Percentiles rank a stretch among this genome's conserved stretches.
Conservation (phyloP, 2,797 vertebrate genomes). For the Gymnothorax javanicus region DNA sequence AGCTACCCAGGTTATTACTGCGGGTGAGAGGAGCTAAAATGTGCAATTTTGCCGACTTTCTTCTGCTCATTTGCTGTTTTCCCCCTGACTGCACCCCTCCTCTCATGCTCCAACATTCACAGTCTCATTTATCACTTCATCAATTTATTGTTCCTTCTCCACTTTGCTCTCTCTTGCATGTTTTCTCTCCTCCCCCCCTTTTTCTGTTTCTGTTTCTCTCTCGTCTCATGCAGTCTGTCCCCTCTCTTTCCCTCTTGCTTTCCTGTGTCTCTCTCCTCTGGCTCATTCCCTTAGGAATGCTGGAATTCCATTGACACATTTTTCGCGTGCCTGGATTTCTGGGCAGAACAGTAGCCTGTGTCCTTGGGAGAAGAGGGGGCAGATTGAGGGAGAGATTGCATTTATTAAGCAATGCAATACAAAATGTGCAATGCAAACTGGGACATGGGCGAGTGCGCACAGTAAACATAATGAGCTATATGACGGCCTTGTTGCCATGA, state of each 20-base stretch:
- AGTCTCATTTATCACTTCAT: conserved; percentile 6
- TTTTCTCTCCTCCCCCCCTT: background rate
- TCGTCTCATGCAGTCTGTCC: conserved; percentile 47
- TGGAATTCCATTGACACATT: conserved; percentile 72
- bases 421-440: background rate
- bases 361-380: conserved; percentile 46
- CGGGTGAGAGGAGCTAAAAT: conserved; percentile 61
- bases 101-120: conserved; percentile 10
- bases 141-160: background rate
- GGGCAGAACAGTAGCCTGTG: conserved; percentile 47
- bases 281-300: conserved; percentile 13
- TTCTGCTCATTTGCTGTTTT: background rate
- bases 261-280: conserved; percentile 53
- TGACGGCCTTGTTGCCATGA: background rate
- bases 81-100: conserved; percentile 4
- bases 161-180: background rate
- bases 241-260: conserved; percentile 42
- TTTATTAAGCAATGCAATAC: background rate
- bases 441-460: background rate
- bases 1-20: background rate
- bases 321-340: conserved; percentile 72
- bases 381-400: conserved; percentile 33
- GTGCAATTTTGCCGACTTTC: conserved; percentile 41
- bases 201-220: conserved; percentile 29
- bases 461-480: background rate